These are phyloP conservation scores for Syritta pipiens DNA, from an alignment of 2,888 invertebrate genomes.

Conservation along the genomic window DNA sequence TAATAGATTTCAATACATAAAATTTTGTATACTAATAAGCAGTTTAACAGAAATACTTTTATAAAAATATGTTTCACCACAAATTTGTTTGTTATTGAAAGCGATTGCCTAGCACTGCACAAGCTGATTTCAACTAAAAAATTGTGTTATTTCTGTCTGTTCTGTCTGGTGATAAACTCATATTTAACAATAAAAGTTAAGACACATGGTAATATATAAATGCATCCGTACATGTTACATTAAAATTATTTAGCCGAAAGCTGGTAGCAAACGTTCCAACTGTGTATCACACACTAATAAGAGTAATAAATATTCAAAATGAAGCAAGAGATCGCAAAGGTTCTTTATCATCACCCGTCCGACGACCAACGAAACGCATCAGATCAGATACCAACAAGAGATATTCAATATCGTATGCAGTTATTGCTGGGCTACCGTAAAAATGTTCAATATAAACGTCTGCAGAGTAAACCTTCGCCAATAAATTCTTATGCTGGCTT, in stretches of 20 bases:
- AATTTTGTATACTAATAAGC: background rate
- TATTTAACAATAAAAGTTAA: too few relatives aligned
- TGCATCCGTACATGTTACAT: too few relatives aligned
- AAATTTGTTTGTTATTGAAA: too few relatives aligned
- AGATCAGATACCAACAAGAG: constrained; percentile 51
- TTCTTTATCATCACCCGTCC: constrained; percentile 56
- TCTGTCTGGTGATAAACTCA: too few relatives aligned
- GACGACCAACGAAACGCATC: constrained; percentile 18
- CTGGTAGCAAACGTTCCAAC: constrained; percentile 71
- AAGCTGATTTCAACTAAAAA: too few relatives aligned
- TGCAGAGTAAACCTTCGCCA: constrained; percentile 33
- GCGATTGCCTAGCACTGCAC: too few relatives aligned
- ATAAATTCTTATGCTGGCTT: constrained; percentile 44
- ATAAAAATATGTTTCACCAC: too few relatives aligned
- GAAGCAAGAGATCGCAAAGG: constrained; percentile 73
- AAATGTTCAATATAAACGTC: constrained; percentile 60
- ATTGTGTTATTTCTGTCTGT: too few relatives aligned
- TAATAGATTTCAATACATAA: too few relatives aligned
- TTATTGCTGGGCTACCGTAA: constrained; percentile 64
- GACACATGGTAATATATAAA: too few relatives aligned
- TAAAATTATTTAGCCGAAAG: too few relatives aligned
- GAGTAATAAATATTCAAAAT: constrained; percentile 78
- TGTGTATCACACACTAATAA: constrained; percentile 77
- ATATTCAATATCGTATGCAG: constrained; percentile 59
- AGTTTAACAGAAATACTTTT: too few relatives aligned